A percentile compares a stretch with the other conserved stretches of the same genome.
Evolutionary conservation across 2,113 vertebrate genomes (phyloP).

Genomic region (Pangasianodon hypophthalmus): DNA sequence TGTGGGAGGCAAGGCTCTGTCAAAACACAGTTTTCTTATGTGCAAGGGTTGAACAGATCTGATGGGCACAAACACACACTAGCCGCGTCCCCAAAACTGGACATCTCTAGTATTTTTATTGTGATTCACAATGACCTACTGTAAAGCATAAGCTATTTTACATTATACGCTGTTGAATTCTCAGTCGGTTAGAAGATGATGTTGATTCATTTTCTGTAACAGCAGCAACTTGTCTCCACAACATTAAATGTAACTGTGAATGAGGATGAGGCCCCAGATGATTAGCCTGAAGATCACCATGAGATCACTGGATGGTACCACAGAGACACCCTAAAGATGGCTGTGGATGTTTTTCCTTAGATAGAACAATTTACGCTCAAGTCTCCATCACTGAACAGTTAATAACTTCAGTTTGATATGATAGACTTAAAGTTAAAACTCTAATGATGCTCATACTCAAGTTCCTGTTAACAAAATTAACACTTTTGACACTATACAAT

Average conservation of each 20-base stretch:
- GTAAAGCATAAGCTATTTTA: not conserved
- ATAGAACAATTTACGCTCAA: not conserved
- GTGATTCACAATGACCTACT: not conserved
- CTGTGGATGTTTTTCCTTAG: too few species aligned
- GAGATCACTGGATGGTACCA: too few species aligned
- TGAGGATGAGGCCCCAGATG: not conserved
- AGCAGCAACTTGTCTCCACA: not conserved
- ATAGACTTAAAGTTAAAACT: not conserved
- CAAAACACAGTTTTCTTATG: constrained; percentile 65
- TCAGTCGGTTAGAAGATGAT: not conserved
- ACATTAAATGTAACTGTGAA: not conserved
- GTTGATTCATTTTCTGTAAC: not conserved
- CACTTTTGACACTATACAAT: not conserved
- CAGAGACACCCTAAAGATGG: too few species aligned
- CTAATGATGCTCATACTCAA: not conserved
- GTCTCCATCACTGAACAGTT: not conserved
- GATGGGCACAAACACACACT: constrained; percentile 46
- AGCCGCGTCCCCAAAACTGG: constrained; percentile 19
- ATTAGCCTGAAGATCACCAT: not conserved
- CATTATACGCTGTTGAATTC: not conserved
- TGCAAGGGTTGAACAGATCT: constrained; percentile 56
- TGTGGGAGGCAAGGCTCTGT: constrained; percentile 49
- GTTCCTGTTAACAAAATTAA: not conserved
- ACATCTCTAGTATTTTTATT: not conserved
- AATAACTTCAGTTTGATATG: not conserved